phyloP scores from a whole-genome alignment of 2,888 invertebrate species.

The Meteorus cinctellus region DNA sequence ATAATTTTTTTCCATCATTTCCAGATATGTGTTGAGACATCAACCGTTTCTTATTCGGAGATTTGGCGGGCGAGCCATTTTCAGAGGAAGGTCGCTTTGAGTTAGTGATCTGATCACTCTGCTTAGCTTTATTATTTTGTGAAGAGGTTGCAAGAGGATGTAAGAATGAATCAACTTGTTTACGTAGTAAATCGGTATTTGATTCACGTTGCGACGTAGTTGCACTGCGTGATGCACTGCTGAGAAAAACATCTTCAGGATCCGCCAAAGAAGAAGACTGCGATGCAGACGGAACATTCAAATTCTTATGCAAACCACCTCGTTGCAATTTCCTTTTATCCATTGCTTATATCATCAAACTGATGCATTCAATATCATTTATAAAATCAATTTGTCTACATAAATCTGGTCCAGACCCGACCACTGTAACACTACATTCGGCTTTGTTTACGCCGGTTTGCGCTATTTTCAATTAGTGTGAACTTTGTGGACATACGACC shows the following conservation, averaged over 20 bases:
- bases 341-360: neutral
- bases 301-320: neutral
- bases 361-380: no score
- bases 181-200: conserved; percentile 43
- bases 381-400: no score
- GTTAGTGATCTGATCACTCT: neutral
- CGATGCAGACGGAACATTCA: neutral
- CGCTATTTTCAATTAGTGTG: no score
- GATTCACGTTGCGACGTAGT: conserved; percentile 41
- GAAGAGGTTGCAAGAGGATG: conserved; percentile 2
- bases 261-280: conserved; percentile 6
- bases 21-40: neutral
- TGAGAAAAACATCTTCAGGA: conserved; percentile 16
- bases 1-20: neutral
- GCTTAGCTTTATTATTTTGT: neutral
- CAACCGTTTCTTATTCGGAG: neutral
- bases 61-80: neutral
- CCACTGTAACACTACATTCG: no score
- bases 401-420: no score
- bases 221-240: conserved; percentile 30
- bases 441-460: no score
- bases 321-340: neutral
- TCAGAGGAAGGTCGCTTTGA: neutral
- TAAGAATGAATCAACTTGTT: conserved; percentile 26
- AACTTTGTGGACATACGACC: no score